Evolutionary conservation across 2,113 vertebrate species (phyloP), one percentile per base, ranked within the genome.

Genomic region (Chaetodon auriga): DNA sequence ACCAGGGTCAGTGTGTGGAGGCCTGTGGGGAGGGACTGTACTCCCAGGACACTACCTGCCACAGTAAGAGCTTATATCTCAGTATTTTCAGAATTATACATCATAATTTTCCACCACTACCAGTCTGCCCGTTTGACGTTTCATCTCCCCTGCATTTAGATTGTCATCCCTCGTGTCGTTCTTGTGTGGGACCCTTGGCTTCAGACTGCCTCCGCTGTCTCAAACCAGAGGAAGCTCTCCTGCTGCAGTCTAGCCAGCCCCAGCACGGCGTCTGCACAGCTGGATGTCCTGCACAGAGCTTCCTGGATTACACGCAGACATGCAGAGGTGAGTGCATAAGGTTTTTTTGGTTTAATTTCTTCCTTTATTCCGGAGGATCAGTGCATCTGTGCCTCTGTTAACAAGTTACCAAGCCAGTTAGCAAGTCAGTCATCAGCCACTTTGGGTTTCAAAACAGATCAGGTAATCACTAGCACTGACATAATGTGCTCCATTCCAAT

Each of bases 21-120:
- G 58, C 5, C 82, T 99, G 98, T 14, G 97, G 96, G 79, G 95
- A 97, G 35, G 96, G 96, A 0, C 96, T 97, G 80, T 99, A 96
- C 89, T 80, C 93, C 36, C 94, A 95, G 60, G 94, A 82, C 0
- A 45, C 85, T 2, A 0, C 92, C 92, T 99, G 98, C 92, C 96
- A 92, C 91, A 97, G 98, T 99, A 95, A 93, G 91, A 5, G 0
- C 30, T 23, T 4, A 3, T 6, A 38, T 54, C 14, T 41, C 1
- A 8, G 4, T 36, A 15, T 21, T n/a, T 53, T 49, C 5, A n/a
- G 16, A 58, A 68, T 41, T 0, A 13, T 36, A 21, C 35, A 53
- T 35, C 14, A 38, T 21, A 30, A 12, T 16, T 35, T 49, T 21
- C 25, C 6, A 10, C n/a, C 23, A 2, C 58, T 75, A 5, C 5